phyloP scores from a whole-genome alignment of 2,888 invertebrate genomes.

The Syritta pipiens region DNA sequence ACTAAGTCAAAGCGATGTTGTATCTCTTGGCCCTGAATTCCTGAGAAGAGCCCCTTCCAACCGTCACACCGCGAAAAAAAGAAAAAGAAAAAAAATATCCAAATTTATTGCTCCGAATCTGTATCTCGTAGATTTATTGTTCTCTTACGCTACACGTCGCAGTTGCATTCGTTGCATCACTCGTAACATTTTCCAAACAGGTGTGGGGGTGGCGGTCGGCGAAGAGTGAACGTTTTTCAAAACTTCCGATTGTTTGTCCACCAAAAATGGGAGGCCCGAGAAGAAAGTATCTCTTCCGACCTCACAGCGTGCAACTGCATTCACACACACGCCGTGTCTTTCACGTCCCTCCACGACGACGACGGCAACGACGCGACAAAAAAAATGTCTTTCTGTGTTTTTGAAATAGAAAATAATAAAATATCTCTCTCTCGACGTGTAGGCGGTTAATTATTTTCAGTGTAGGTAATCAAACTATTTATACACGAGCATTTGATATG shows the following conservation, averaged over 20 bases:
- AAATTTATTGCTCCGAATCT: slow-evolving; percentile 48
- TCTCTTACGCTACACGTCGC: slow-evolving; percentile 16
- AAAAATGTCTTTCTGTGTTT: slow-evolving; percentile 53
- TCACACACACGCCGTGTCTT: slow-evolving; percentile 5
- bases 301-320: slow-evolving; percentile 17
- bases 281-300: slow-evolving; percentile 51
- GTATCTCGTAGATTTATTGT: slow-evolving; percentile 53
- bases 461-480: slow-evolving; percentile 70
- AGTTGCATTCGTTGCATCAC: slow-evolving; percentile 55
- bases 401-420: slow-evolving; percentile 69
- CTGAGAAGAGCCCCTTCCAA: too few relatives aligned
- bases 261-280: background rate
- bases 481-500: slow-evolving; percentile 66
- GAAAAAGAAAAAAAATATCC: slow-evolving; percentile 5
- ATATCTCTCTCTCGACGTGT: slow-evolving; percentile 66
- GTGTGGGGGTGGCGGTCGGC: slow-evolving; percentile 19
- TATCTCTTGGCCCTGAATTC: slow-evolving; percentile 26
- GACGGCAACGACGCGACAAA: background rate
- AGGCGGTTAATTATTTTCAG: slow-evolving; percentile 70
- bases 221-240: slow-evolving; percentile 15
- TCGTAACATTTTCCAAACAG: slow-evolving; percentile 50
- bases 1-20: slow-evolving; percentile 34
- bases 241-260: too few relatives aligned
- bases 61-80: too few relatives aligned
- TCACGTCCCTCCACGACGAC: background rate